Evolutionary conservation across 2,888 invertebrate species (phyloP), one percentile per base, ranked within the genome.

Genomic region (Periphyllus acericola): DNA sequence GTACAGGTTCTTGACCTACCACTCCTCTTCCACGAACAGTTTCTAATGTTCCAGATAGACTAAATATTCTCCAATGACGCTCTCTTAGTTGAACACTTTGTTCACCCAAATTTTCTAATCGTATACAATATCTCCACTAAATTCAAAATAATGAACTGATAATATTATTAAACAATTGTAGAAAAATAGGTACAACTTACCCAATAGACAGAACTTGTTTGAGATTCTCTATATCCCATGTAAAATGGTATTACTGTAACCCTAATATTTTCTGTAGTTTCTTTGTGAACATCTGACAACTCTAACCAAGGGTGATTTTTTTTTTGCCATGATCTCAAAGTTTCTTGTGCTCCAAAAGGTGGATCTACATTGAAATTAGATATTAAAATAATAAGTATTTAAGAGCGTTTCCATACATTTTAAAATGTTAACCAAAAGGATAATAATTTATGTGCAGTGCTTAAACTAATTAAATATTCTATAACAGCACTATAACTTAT

Each of bases 241-340:
- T 98, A 99, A 92, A 99, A 99, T 0, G 99, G 99, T 92, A 98
- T 99, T 87, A 99, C 99, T 21, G 99, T 99, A 68, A 99, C 97
- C 81, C 99, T 93, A 90, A 99, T 95, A 91, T 96, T 95, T 92
- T 99, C 98, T 0, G 99, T 99, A 0, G 98, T 98, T 93, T 99
- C 98, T 90, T 97, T 96, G 91, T 99, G 98, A 17, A 99, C 99
- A 92, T 98, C 98, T 60, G 98, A 98, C 89, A 99, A 92, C 91
- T 99, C 98, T 72, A 99, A 92, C 98, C 98, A 99, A 0, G 98
- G 98, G 91, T 98, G 97, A 92, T 99, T 98, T 91, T 98, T 98
- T 91, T 98, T 97, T 92, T 98, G 98, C 98, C 99, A 99, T 0
- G 97, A 97, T 90, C 95, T 94, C 4, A 99, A 92, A 0, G 98